Conservation (phyloP, 2,888 invertebrate species). For the Tetranychus truncatus region DNA sequence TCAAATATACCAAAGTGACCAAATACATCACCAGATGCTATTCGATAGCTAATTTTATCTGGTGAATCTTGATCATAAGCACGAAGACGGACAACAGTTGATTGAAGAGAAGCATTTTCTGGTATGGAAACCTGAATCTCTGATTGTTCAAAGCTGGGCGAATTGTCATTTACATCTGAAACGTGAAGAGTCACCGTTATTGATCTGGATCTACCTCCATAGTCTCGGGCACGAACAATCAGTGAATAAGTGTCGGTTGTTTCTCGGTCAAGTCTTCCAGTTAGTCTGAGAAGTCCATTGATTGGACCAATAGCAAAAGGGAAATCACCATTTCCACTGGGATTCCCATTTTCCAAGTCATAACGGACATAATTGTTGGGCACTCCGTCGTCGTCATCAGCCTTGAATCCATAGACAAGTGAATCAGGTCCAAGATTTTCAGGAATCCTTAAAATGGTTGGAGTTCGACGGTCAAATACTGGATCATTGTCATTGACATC, state of each 20-base stretch:
- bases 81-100: constrained; percentile 56
- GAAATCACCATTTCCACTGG: neutral
- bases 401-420: constrained; percentile 70
- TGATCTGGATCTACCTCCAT: constrained; percentile 54
- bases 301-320: constrained; percentile 61
- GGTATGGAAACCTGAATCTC: constrained; percentile 75
- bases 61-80: constrained; percentile 45
- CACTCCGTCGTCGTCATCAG: constrained; percentile 71
- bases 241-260: constrained; percentile 52
- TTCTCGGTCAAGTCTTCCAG: constrained; percentile 69
- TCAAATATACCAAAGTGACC: constrained; percentile 78
- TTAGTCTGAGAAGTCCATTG: constrained; percentile 66
- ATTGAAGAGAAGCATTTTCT: constrained; percentile 83
- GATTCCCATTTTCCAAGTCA: constrained; percentile 37
- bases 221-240: constrained; percentile 60
- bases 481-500: constrained; percentile 85
- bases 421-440: constrained; percentile 72
- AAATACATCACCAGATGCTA: constrained; percentile 69
- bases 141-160: constrained; percentile 60
- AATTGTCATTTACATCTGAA: constrained; percentile 73
- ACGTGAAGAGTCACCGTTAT: constrained; percentile 52
- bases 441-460: constrained; percentile 42
- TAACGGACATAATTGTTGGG: constrained; percentile 79
- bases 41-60: constrained; percentile 76
- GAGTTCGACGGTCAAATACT: constrained; percentile 55